A percentile compares a stretch with the other conserved stretches of the same genome.
These are phyloP conservation scores for Paedocypris sp. DNA, from an alignment of 2,113 vertebrate genomes.

Conservation along the genomic window DNA sequence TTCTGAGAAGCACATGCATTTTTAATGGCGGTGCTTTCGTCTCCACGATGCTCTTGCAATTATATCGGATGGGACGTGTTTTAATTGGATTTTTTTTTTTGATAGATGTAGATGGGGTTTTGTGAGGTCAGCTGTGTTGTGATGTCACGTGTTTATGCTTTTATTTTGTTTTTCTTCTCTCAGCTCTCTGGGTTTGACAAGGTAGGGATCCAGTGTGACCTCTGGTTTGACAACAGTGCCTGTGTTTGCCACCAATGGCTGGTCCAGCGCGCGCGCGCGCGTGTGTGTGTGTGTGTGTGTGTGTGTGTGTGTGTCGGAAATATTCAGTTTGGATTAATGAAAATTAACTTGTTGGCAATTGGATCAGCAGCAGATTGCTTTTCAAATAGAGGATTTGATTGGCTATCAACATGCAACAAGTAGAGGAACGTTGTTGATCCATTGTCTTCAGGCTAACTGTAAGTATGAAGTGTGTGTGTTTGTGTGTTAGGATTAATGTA, in stretches of 20 bases:
- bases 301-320: slow-evolving; percentile 22
- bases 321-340: not conserved
- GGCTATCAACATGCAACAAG: not conserved
- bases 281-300: not conserved
- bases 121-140: slow-evolving; percentile 51
- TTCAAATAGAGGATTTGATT: not conserved
- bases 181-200: slow-evolving; percentile 80
- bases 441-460: slow-evolving; percentile 10
- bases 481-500: too few relatives aligned
- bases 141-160: slow-evolving; percentile 57
- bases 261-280: slow-evolving; percentile 22
- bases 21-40: too few relatives aligned
- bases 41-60: too few relatives aligned
- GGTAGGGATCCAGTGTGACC: slow-evolving; percentile 57
- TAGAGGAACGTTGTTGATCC: slow-evolving; percentile 20
- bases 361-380: slow-evolving; percentile 25
- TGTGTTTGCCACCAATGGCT: slow-evolving; percentile 37
- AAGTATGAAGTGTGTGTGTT: not conserved
- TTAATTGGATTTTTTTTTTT: too few relatives aligned
- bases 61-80: too few relatives aligned
- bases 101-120: slow-evolving; percentile 25
- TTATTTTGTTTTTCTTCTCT: slow-evolving; percentile 66
- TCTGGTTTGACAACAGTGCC: slow-evolving; percentile 48
- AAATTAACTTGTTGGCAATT: slow-evolving; percentile 16
- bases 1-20: not conserved